Evolutionary conservation across 2,797 vertebrate species (phyloP).

Genomic region (Centroberyx gerrardi): DNA sequence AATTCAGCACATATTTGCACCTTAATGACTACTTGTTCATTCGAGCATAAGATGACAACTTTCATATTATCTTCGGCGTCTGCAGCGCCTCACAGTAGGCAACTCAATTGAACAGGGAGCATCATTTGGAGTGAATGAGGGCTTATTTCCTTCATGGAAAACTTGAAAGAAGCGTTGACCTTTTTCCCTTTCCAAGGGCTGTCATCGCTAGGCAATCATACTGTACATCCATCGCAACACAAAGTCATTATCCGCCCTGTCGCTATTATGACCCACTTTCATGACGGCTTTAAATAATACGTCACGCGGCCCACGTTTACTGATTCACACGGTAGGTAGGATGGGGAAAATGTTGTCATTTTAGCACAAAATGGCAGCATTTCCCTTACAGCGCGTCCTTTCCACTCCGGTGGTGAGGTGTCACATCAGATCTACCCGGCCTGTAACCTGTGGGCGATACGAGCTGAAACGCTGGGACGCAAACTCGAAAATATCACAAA

Average conservation of each 20-base stretch:
- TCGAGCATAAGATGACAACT: constrained; percentile 47
- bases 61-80: constrained; percentile 38
- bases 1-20: constrained; percentile 61
- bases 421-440: constrained; percentile 17
- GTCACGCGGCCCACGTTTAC: constrained; percentile 7
- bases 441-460: constrained; percentile 8
- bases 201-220: constrained; percentile 58
- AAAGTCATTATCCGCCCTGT: constrained; percentile 50
- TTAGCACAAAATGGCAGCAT: constrained; percentile 46
- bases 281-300: constrained; percentile 47
- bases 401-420: constrained; percentile 16
- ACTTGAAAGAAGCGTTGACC: constrained; percentile 63
- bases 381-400: constrained; percentile 16
- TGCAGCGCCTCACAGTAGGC: constrained; percentile 40
- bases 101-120: constrained; percentile 35
- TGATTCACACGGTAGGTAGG: not conserved
- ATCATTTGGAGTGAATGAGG: constrained; percentile 35
- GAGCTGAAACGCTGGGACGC: constrained; percentile 9
- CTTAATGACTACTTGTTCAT: constrained; percentile 61
- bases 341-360: constrained; percentile 19
- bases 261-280: constrained; percentile 24
- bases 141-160: constrained; percentile 56
- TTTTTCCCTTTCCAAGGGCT: constrained; percentile 51
- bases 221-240: constrained; percentile 33
- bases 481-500: constrained; percentile 22